Evolutionary conservation across 2,797 vertebrate species (phyloP), one percentile per base, ranked within the genome.

Genomic region (Siniperca undulata): DNA sequence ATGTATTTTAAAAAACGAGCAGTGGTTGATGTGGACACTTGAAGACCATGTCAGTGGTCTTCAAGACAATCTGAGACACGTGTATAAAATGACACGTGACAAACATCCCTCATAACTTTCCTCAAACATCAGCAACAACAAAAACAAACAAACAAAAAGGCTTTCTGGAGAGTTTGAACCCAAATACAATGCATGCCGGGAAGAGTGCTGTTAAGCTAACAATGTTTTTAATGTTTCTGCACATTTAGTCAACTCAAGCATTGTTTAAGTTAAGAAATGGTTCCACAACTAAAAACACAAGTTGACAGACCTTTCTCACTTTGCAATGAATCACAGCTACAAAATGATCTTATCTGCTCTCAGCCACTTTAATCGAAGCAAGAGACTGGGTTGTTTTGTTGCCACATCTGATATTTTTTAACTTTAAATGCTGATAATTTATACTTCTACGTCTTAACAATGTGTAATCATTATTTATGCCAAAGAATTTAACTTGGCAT

Each of bases 71-170:
- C n/a, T 46, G 72, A 65, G 52, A 68, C 52, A 36, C 38, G 66
- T 27, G 56, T 34, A 59, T 34, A 65, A 61, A 69, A 46, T 69
- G 27, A 62, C 36, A 46, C 44, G 60, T n/a, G 61, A 79, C 40
- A 78, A 67, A 64, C 44, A n/a, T 75, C 66, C 36, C n/a, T 75
- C 66, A 62, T 81, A n/a, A 52, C 20, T 50, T 50, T 17, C 17
- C 17, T 50, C 48, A 20, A 50, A 20, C 48, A 20, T 19, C 16
- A 58, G 24, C 13, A 58, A 8, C 11, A 59, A 36, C 58, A 60
- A 60, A 50, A 50, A 50, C 17, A 50, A 60, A 60, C 58, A 20
- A 20, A 38, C 27, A 59, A 59, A 58, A 7, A 17, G 14, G 6
- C 16, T 36, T 20, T 36, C 30, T 7, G 7, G 3, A 46, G n/a